Evolutionary conservation across 2,797 vertebrate genomes (phyloP).

Genomic region (Thalassophryne amazonica): DNA sequence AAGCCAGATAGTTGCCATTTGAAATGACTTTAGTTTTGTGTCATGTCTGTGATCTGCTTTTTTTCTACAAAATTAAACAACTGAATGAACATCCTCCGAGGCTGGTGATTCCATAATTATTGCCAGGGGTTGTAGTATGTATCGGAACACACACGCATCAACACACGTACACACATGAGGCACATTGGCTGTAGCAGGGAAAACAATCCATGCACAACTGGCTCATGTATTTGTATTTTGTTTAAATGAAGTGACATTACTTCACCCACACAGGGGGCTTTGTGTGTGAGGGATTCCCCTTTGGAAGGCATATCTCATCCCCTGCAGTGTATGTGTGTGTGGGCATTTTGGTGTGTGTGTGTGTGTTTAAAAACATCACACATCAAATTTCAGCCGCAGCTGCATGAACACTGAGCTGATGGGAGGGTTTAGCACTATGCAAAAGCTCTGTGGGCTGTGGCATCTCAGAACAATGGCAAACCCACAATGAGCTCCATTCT

Average conservation of each 20-base stretch:
- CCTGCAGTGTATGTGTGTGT: constrained; percentile 2
- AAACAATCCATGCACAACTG: neutral
- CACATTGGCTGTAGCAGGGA: too few relatives aligned
- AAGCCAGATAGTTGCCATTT: too few relatives aligned
- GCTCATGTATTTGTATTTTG: neutral
- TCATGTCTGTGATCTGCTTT: too few relatives aligned
- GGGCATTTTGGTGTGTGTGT: neutral
- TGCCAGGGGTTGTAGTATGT: too few relatives aligned
- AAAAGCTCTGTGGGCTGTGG: constrained; percentile 13
- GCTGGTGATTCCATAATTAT: too few relatives aligned
- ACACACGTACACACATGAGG: too few relatives aligned
- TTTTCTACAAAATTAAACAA: too few relatives aligned
- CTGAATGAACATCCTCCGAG: too few relatives aligned
- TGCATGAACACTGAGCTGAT: constrained; percentile 17
- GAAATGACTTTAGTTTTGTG: too few relatives aligned
- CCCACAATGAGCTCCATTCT: constrained; percentile 30
- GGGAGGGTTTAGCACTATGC: neutral
- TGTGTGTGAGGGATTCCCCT: constrained; percentile 34
- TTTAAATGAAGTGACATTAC: constrained; percentile 9
- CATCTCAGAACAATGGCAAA: constrained; percentile 28
- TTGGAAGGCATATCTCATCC: constrained; percentile 33
- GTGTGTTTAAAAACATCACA: constrained; percentile 12
- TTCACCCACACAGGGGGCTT: constrained; percentile 22
- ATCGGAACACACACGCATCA: too few relatives aligned
- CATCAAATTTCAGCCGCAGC: constrained; percentile 23